Evolutionary conservation across 2,113 vertebrate genomes (phyloP).

Genomic region (Poeciliopsis retropinna): DNA sequence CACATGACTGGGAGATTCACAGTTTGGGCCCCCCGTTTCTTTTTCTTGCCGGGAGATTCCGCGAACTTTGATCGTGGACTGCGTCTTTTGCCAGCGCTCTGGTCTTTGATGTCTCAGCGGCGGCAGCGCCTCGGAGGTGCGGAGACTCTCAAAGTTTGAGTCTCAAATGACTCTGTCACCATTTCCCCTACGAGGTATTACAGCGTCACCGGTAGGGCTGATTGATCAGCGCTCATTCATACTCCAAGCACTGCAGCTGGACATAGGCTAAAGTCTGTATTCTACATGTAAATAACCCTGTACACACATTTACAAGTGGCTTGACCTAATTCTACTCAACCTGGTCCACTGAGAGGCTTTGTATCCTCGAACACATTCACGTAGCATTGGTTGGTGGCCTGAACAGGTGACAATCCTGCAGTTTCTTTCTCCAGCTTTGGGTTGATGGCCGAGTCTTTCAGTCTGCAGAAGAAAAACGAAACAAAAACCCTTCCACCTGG

Average conservation of each 20-base stretch:
- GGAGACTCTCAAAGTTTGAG: background rate
- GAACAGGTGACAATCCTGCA: slow-evolving; percentile 28
- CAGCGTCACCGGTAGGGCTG: slow-evolving; percentile 40
- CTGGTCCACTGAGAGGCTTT: slow-evolving; percentile 16
- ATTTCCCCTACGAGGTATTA: slow-evolving; percentile 46
- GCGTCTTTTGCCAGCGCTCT: background rate
- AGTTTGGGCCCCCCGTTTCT: background rate
- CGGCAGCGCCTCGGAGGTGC: background rate
- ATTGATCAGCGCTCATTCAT: slow-evolving; percentile 33
- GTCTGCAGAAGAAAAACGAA: background rate
- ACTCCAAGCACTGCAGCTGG: slow-evolving; percentile 25
- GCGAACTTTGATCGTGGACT: background rate
- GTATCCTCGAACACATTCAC: slow-evolving; percentile 22
- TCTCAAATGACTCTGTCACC: slow-evolving; percentile 17
- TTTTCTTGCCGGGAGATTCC: too few relatives aligned
- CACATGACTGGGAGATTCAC: slow-evolving; percentile 15
- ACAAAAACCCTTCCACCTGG: background rate
- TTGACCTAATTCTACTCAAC: slow-evolving; percentile 31
- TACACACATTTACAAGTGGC: slow-evolving; percentile 53
- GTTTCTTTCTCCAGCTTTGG: slow-evolving; percentile 18
- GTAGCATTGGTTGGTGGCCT: slow-evolving; percentile 5
- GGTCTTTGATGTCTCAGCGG: background rate
- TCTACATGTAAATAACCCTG: slow-evolving; percentile 48
- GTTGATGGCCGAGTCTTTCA: slow-evolving; percentile 14
- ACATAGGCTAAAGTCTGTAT: slow-evolving; percentile 25